Base-by-base conservation (phyloP, 2,797 vertebrate species). In the Falco peregrinus region DNA sequence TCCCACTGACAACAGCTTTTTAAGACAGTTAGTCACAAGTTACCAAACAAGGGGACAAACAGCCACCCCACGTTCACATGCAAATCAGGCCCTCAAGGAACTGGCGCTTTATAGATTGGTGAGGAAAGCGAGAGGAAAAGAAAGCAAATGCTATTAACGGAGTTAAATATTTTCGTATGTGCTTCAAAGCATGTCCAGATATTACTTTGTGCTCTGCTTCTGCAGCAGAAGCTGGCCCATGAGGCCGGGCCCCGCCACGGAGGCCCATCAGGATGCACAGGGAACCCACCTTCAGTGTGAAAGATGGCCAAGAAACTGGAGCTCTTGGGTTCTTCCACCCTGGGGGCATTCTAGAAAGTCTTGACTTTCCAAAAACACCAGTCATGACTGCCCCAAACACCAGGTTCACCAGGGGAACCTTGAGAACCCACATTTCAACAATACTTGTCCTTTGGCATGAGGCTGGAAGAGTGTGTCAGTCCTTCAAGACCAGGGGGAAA, bases 351-450 rank as follows among this genome's bases (percentile, higher is more conserved):
- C 74, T 43, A 53, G 15, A 25, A 59, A 87, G 21, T 8, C 64
- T 56, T 56, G 29, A 18, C 48, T 77, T 83, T 26, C 47, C 7
- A 3, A 57, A 84, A 92, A 51, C 0, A 1, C 18, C 76, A 54
- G 13, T 11, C 24, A 43, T 0, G 0, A 78, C 25, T 1, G 2
- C 26, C 6, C 25, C 18, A 64, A 64, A 51, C 18, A 9, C 16
- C n/a, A 60, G 4, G 31, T 71, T 86, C 57, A 56, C 18, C 35
- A 37, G 4, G 18, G 17, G 35, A 28, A 67, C 41, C 18, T 35
- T 50, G 37, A 84, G 45, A 91, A 60, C 10, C 7, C 56, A n/a
- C 1, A 1, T 35, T 71, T 53, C 67, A 71, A 24, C 22, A 28
- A 13, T 19, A 41, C 26, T 57, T 39, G 28, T 68, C n/a, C n/a